Percentiles rank a stretch among this genome's conserved stretches.
These are phyloP conservation scores for Brassicogethes aeneus DNA, from an alignment of 2,888 invertebrate species.

Conservation along the genomic window DNA sequence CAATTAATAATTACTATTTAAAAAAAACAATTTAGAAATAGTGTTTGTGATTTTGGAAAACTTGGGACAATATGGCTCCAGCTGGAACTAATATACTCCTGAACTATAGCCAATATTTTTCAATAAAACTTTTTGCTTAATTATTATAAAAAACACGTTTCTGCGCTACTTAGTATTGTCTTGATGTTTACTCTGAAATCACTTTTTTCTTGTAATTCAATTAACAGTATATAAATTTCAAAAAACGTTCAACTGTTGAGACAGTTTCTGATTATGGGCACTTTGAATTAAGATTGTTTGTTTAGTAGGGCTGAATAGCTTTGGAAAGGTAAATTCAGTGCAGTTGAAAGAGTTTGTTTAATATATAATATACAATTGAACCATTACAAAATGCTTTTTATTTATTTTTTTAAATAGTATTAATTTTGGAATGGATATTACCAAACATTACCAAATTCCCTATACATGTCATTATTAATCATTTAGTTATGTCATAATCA, in stretches of 20 bases:
- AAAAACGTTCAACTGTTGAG: conserved; percentile 34
- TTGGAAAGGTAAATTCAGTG: conserved; percentile 22
- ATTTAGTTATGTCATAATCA: too few relatives aligned
- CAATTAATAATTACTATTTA: conserved; percentile 25
- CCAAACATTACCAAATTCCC: too few relatives aligned
- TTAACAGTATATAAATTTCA: conserved; percentile 7
- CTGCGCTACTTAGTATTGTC: conserved; percentile 28
- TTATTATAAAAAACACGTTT: too few relatives aligned
- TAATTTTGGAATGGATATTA: too few relatives aligned
- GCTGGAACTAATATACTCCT: too few relatives aligned
- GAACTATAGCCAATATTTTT: conserved; percentile 13
- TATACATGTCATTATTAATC: too few relatives aligned
- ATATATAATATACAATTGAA: conserved; percentile 32
- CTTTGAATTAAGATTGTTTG: conserved; percentile 15
- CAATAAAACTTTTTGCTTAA: too few relatives aligned
- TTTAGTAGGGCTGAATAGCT: conserved; percentile 9
- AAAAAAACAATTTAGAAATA: conserved; percentile 27
- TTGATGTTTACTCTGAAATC: conserved; percentile 33
- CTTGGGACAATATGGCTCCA: conserved; percentile 31
- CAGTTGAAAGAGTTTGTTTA: conserved; percentile 34
- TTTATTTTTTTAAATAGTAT: conserved; percentile 8
- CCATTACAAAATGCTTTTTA: conserved; percentile 20
- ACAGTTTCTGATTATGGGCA: conserved; percentile 24
- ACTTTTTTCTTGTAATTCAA: conserved; percentile 28
- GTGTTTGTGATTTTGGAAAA: conserved; percentile 33